These are phyloP conservation scores for Petaurus breviceps DNA, from an alignment of 2,113 vertebrate genomes.

Conservation along the genomic window DNA sequence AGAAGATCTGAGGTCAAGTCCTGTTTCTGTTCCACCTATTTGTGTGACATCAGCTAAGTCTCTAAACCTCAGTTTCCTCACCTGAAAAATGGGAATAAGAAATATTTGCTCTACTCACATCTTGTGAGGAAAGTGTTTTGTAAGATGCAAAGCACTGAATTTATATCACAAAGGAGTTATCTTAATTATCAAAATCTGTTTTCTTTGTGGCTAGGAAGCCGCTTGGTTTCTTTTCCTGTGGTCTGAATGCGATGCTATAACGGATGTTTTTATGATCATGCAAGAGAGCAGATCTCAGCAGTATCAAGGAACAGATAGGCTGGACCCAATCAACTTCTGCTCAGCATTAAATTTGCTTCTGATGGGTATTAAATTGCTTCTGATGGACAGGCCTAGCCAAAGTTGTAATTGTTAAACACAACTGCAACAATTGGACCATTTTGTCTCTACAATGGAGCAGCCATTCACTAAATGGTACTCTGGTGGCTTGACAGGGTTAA, in stretches of 20 bases:
- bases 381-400: slow-evolving; percentile 64
- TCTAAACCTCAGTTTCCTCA: slow-evolving; percentile 30
- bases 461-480: slow-evolving; percentile 62
- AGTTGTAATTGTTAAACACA: slow-evolving; percentile 59
- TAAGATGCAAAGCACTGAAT: not conserved
- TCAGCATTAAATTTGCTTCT: slow-evolving; percentile 65
- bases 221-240: slow-evolving; percentile 13
- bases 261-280: slow-evolving; percentile 55
- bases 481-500: slow-evolving; percentile 60
- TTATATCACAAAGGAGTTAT: not conserved
- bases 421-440: slow-evolving; percentile 62
- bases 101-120: not conserved
- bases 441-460: slow-evolving; percentile 40
- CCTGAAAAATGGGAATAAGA: not conserved
- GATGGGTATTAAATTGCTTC: slow-evolving; percentile 66
- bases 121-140: not conserved
- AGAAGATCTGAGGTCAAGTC: not conserved
- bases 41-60: not conserved
- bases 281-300: slow-evolving; percentile 54
- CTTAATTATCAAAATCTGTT: not conserved
- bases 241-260: not conserved
- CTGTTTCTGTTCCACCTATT: not conserved
- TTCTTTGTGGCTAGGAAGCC: slow-evolving; percentile 15
- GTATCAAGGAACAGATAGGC: slow-evolving; percentile 58
- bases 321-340: slow-evolving; percentile 56